Base-by-base conservation (phyloP, 2,888 invertebrate species). In the Platycheirus albimanus region DNA sequence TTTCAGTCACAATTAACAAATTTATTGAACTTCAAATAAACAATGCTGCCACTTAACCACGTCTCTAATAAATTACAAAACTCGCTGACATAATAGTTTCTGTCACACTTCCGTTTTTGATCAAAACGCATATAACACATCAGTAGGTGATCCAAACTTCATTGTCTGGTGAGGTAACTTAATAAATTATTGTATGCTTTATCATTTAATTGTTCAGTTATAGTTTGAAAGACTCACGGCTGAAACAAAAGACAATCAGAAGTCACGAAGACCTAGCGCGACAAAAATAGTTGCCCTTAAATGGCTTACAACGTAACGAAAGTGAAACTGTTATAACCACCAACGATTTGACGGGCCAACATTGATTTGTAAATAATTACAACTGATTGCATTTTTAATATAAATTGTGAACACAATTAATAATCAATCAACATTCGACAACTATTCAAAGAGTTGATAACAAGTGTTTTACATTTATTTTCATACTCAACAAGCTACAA, bases 351-450 rank as follows among this genome's bases (percentile, higher is more conserved):
- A n/a, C 24, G 8, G n/a, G 3, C 49, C 30, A 11, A 54, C 58
- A 33, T 38, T 20, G 36, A 17, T 45, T 49, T 24, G 15, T 38
- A 17, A 49, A n/a, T n/a, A n/a, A 33, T 43, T 13, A 17, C 17
- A 13, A 54, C 1, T 51, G 45, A 79, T 45, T 64, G 61, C 17
- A 43, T 85, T 84, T 83, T 81, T 80, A 69, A 87, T 89, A 89
- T 89, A 89, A 89, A 90, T 89, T 87, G 80, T 85, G 58, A 51
- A 64, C 11, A 64, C 80, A 86, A 87, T 85, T 87, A 86, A 86
- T 74, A 79, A 86, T 80, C 83, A 86, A 89, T 88, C 87, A 86
- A 84, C 83, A 83, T 83, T 83, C 83, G 83, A 78, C 61, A 61
- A 56, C 0, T 67, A 71, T 47, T 61, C 56, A 38, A 70, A 45